Conservation (phyloP, 2,888 invertebrate genomes). For the Andrena marginata region DNA sequence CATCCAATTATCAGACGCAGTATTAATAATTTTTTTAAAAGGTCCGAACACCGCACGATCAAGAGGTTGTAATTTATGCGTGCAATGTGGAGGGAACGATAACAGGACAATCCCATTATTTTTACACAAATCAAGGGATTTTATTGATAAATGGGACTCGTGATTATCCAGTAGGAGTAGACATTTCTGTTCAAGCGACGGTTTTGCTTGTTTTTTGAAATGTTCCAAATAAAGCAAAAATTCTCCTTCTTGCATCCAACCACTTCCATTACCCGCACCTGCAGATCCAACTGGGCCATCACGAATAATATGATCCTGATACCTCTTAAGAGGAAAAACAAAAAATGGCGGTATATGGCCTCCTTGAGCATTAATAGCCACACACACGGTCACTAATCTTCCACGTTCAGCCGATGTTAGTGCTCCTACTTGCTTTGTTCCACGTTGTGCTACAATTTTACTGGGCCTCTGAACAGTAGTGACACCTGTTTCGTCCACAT, state of each 20-base stretch:
- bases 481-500: slow-evolving; percentile 3
- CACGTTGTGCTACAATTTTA: not conserved
- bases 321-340: no score
- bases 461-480: not conserved
- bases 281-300: no score
- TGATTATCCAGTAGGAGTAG: not conserved
- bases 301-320: no score
- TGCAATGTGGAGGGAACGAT: not conserved
- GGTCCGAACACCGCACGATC: not conserved
- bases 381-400: no score
- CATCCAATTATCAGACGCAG: no score
- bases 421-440: not conserved
- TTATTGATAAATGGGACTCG: not conserved
- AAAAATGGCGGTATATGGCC: no score
- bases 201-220: not conserved
- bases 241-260: no score
- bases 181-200: not conserved
- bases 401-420: no score
- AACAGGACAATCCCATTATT: not conserved
- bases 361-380: no score
- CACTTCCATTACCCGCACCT: no score
- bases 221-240: not conserved
- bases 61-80: not conserved
- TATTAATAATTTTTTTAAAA: no score
- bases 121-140: not conserved